Conservation (phyloP, 2,888 invertebrate genomes). For the Cheilosia vulpina region DNA sequence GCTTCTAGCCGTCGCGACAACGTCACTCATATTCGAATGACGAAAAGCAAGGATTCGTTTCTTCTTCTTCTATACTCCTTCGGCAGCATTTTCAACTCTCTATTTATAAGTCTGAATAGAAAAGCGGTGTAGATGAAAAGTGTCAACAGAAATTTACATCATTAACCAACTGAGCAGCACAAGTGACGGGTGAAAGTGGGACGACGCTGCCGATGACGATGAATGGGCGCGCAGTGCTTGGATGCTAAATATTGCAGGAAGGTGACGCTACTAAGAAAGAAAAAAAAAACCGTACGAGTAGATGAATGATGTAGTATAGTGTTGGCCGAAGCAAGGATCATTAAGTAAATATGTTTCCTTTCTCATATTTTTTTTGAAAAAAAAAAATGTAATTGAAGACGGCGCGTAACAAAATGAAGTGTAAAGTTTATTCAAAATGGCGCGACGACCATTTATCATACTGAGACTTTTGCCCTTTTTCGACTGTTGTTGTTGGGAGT, state of each 20-base stretch:
- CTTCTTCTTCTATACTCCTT: not conserved
- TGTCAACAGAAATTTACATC: conserved; percentile 74
- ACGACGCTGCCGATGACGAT: not conserved
- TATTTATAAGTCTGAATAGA: conserved; percentile 47
- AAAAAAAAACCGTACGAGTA: conserved; percentile 1
- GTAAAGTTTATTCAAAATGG: conserved; percentile 71
- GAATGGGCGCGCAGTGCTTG: not conserved
- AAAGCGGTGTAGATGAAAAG: conserved; percentile 63
- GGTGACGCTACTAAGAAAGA: conserved; percentile 17
- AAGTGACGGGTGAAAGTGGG: conserved; percentile 59
- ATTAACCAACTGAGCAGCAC: conserved; percentile 69
- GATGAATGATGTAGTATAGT: conserved; percentile 48
- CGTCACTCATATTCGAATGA: conserved; percentile 36
- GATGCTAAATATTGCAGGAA: not conserved
- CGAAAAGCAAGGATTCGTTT: conserved; percentile 24
- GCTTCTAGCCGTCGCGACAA: conserved; percentile 19
- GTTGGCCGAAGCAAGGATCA: conserved; percentile 57
- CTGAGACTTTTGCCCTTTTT: conserved; percentile 22
- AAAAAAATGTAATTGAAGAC: conserved; percentile 52
- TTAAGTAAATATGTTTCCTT: conserved; percentile 65
- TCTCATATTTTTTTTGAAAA: conserved; percentile 11
- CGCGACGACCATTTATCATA: conserved; percentile 66
- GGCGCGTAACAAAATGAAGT: conserved; percentile 55
- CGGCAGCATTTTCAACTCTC: conserved; percentile 10
- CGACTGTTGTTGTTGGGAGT: not conserved